Conservation (phyloP, 2,113 vertebrate genomes). For the Gopherus evgoodei region DNA sequence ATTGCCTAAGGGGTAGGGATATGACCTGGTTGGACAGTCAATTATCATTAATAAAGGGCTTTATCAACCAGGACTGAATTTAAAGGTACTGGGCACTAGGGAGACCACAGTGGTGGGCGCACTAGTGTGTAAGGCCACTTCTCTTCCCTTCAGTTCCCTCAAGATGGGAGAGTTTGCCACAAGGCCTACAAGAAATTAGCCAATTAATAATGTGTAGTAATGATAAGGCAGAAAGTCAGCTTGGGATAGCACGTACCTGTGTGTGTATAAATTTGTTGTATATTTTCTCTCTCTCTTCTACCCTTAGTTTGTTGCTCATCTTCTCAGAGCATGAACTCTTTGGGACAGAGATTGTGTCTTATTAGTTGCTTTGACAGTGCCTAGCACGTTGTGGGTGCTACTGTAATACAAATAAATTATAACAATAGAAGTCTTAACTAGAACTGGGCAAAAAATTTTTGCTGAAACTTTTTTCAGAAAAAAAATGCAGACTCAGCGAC, state of each 20-base stretch:
- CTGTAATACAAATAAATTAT: neutral
- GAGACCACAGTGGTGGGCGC: slow-evolving; percentile 22
- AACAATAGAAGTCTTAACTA: neutral
- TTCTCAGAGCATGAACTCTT: neutral
- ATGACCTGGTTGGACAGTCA: neutral
- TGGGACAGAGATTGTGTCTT: neutral
- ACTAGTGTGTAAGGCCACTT: slow-evolving; percentile 27
- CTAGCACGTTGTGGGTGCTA: neutral
- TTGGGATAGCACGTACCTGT: neutral
- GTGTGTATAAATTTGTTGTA: accelerated
- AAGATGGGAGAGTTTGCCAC: neutral
- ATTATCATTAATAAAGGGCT: neutral
- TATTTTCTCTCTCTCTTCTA: neutral
- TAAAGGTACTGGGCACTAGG: neutral
- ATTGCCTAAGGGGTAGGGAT: neutral
- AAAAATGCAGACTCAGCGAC: neutral
- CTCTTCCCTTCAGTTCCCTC: slow-evolving; percentile 43
- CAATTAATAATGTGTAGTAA: neutral
- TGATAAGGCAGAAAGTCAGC: neutral
- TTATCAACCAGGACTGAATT: neutral
- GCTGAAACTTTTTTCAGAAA: neutral
- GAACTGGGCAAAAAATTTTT: neutral
- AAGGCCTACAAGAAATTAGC: neutral
- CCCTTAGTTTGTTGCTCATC: accelerated
- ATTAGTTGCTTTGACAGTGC: neutral